These are phyloP conservation scores for Valencia hispanica DNA, from an alignment of 2,797 vertebrate genomes.

Conservation along the genomic window DNA sequence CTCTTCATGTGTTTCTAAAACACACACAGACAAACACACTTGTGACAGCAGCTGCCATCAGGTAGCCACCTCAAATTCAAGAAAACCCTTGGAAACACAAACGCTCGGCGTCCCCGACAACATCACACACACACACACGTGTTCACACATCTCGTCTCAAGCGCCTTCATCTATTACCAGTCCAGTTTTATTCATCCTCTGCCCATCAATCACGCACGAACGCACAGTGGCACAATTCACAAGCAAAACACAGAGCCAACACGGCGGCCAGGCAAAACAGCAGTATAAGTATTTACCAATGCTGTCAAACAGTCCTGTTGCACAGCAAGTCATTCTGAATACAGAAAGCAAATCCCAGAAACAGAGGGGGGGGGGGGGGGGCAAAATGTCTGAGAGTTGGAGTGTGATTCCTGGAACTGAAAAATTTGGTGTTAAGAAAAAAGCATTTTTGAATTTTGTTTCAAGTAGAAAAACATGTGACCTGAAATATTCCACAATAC, in stretches of 20 bases:
- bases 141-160: slow-evolving; percentile 1
- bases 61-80: slow-evolving; percentile 6
- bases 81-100: not conserved
- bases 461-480: not conserved
- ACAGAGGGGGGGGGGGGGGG: not conserved
- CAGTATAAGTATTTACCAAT: not conserved
- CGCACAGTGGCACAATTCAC: not conserved
- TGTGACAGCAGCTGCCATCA: slow-evolving; percentile 4
- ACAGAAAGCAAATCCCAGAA: not conserved
- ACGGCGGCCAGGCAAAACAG: slow-evolving; percentile 9
- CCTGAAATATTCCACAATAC: not conserved
- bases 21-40: not conserved
- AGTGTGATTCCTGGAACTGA: not conserved
- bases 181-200: slow-evolving; percentile 10
- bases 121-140: not conserved
- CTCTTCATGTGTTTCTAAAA: not conserved
- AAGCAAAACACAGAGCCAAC: slow-evolving; percentile 8
- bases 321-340: not conserved
- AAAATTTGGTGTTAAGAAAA: not conserved
- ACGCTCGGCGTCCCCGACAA: not conserved
- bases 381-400: not conserved
- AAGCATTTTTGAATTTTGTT: not conserved
- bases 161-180: slow-evolving; percentile 6
- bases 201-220: not conserved
- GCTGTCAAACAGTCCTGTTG: not conserved